Evolutionary conservation across 2,888 invertebrate genomes (phyloP), one percentile per base, ranked within the genome.

Genomic region (Isoperla grammatica): DNA sequence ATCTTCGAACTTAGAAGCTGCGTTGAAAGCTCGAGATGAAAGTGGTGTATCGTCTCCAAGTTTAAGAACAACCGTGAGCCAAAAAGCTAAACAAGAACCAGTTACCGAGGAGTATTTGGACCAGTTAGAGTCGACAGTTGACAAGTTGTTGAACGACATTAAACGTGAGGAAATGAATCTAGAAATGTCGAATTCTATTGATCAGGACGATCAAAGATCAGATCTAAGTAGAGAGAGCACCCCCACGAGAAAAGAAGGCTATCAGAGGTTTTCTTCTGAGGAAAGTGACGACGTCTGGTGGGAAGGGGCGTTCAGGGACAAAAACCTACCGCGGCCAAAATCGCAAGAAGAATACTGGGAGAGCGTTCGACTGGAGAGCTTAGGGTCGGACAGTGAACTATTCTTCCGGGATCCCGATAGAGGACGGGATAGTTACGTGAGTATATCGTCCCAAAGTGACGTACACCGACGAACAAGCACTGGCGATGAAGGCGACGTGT

Each of bases 101-200:
- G 8, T 29, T 8, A 29, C 29, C 29, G 29, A 29, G 29, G 29
- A 29, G 8, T 29, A 29, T 39, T 17, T 62, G 12, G 19, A 49
- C 35, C 55, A 62, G 39, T n/a, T 62, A 39, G 57, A 62, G 42
- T 29, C 55, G 42, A 49, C 60, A 8, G 55, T 62, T 6, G 35
- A 39, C 13, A 35, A 57, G 35, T 45, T 62, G 22, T 23, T 60
- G n/a, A 43, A 45, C 13, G 56, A 60, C n/a, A 39, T 58, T 15
- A 60, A 62, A 50, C 50, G 49, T 12, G 62, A 62, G 37, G 59
- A 61, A 37, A 43, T 39, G 29, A 57, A 35, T 39, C 40, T 57
- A 8, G 19, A 49, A 6, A 46, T 39, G 2, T 39, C 19, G 39
- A 50, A 15, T 50, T 29, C 15, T 15, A 29, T 20, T 22, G 53